Percentiles rank a stretch among this genome's conserved stretches.
Evolutionary conservation across 1,140 invertebrate species (phyloP).

Genomic region (Tribolium castaneum): DNA sequence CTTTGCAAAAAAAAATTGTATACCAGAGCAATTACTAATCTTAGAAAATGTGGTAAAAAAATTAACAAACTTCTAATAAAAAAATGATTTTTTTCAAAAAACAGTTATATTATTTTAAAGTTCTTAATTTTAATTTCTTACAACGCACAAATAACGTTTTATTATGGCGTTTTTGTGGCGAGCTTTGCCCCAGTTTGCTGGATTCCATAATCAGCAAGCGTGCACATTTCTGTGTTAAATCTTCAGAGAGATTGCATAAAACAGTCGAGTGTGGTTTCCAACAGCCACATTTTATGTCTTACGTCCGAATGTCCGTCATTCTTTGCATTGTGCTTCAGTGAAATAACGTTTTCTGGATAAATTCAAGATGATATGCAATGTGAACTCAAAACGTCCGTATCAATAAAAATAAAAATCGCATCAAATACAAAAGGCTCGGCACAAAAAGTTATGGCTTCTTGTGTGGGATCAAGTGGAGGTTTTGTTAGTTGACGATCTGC

Average conservation of each 20-base stretch:
- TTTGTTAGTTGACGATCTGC: not conserved
- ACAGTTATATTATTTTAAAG: too few species aligned
- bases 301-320: not conserved
- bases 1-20: too few species aligned
- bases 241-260: not conserved
- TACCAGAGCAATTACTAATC: too few species aligned
- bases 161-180: too few species aligned
- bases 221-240: not conserved
- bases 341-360: not conserved
- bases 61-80: too few species aligned
- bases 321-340: not conserved
- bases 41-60: too few species aligned
- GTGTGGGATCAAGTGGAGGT: not conserved
- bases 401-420: not conserved
- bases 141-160: too few species aligned
- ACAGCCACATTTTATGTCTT: not conserved
- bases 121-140: too few species aligned
- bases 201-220: not conserved
- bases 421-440: not conserved
- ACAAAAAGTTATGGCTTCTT: not conserved
- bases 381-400: not conserved
- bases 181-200: not conserved
- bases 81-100: too few species aligned
- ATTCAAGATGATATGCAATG: not conserved
- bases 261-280: not conserved